phyloP scores from a whole-genome alignment of 2,888 invertebrate species.

The Luffia ferchaultella region DNA sequence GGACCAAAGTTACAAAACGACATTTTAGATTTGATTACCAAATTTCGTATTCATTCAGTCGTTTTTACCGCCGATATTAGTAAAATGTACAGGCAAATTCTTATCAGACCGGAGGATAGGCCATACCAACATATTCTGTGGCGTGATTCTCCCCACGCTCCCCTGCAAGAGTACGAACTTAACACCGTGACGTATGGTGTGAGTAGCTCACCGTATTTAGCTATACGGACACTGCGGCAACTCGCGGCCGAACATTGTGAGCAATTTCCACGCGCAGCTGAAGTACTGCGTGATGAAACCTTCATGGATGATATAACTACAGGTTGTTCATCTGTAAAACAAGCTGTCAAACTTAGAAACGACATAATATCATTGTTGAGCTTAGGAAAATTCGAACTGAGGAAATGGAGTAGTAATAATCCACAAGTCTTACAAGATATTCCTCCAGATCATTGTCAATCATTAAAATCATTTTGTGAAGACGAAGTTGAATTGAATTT shows the following conservation, averaged over 20 bases:
- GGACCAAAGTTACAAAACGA: constrained; percentile 1
- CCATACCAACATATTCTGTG: constrained; percentile 5
- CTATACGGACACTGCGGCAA: constrained; percentile 5
- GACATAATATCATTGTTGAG: background rate
- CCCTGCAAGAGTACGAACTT: constrained; percentile 3
- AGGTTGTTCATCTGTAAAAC: background rate
- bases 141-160: background rate
- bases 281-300: background rate
- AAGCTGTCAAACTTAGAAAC: background rate
- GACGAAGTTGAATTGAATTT: background rate
- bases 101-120: background rate
- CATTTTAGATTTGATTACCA: background rate
- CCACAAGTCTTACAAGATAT: constrained; percentile 1
- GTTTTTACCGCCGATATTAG: constrained; percentile 1
- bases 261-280: background rate
- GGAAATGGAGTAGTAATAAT: constrained; percentile 6
- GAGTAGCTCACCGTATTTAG: constrained; percentile 2
- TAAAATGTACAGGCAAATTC: constrained; percentile 1
- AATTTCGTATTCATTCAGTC: background rate
- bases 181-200: constrained; percentile 8
- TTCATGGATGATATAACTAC: constrained; percentile 2
- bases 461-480: background rate
- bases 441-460: constrained; percentile 1
- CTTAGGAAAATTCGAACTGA: background rate
- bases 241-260: constrained; percentile 2